phyloP scores from a whole-genome alignment of 2,113 vertebrate genomes.

The Taurulus bubalis region DNA sequence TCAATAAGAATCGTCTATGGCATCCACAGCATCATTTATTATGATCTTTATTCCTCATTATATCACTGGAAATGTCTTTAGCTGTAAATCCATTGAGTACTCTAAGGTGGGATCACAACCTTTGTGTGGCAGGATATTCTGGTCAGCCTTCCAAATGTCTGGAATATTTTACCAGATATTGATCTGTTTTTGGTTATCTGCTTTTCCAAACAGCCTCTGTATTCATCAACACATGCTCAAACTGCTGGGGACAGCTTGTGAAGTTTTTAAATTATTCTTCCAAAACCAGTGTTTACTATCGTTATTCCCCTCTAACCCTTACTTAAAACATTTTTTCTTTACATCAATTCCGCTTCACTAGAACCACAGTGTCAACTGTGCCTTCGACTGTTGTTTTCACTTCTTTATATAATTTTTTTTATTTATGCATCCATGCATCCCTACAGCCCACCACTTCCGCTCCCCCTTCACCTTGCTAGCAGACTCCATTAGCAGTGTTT shows the following conservation, averaged over 20 bases:
- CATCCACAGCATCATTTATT: neutral
- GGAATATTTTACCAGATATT: neutral
- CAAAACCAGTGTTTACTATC: slow-evolving; percentile 35
- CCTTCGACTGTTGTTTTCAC: slow-evolving; percentile 22
- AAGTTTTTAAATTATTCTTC: slow-evolving; percentile 40
- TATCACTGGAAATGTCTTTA: neutral
- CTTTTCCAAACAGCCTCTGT: neutral
- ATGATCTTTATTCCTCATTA: neutral
- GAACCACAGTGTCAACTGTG: neutral
- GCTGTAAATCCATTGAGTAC: neutral
- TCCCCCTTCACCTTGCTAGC: neutral
- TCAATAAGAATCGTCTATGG: neutral
- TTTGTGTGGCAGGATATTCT: neutral
- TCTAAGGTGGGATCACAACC: neutral
- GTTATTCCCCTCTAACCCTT: slow-evolving; percentile 8
- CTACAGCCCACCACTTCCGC: neutral
- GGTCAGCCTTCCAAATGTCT: neutral
- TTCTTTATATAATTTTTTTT: slow-evolving; percentile 12
- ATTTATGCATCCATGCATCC: slow-evolving; percentile 18
- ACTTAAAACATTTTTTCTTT: neutral
- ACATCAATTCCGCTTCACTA: neutral
- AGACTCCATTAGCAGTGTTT: slow-evolving; percentile 46
- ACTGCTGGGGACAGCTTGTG: slow-evolving; percentile 13
- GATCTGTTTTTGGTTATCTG: neutral
- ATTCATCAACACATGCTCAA: slow-evolving; percentile 30